These are phyloP conservation scores for Pseudopodoces humilis DNA, from an alignment of 2,113 vertebrate genomes.

Conservation along the genomic window DNA sequence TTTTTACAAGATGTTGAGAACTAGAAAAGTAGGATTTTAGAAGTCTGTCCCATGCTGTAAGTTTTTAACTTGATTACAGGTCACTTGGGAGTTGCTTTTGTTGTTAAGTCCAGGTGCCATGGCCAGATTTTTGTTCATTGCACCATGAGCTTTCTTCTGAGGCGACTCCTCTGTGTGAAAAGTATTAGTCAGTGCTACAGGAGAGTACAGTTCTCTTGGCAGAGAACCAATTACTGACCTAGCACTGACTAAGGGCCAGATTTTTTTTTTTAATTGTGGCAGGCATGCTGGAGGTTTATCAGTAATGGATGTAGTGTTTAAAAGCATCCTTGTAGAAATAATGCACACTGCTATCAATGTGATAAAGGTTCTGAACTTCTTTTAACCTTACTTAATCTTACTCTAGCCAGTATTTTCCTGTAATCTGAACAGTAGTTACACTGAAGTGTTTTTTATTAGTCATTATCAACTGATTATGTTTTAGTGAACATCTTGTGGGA, in stretches of 20 bases:
- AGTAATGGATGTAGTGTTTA: neutral
- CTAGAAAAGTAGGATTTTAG: neutral
- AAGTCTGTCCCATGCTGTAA: neutral
- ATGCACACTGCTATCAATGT: neutral
- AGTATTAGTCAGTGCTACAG: neutral
- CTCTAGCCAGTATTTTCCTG: neutral
- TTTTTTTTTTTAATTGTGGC: neutral
- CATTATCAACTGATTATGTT: neutral
- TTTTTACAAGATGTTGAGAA: neutral
- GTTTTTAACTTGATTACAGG: neutral
- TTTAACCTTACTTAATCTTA: neutral
- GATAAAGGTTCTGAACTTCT: neutral
- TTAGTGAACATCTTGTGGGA: neutral
- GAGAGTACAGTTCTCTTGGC: neutral
- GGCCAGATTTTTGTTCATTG: neutral
- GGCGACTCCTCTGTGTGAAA: neutral
- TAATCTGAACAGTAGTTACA: neutral
- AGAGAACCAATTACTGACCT: neutral
- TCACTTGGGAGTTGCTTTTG: neutral
- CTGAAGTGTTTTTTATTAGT: neutral
- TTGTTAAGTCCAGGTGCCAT: neutral
- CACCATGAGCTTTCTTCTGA: neutral
- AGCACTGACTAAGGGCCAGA: neutral
- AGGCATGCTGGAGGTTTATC: neutral
- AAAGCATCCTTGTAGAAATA: neutral